phyloP scores from a whole-genome alignment of 2,113 vertebrate genomes.

The Carettochelys insculpta region DNA sequence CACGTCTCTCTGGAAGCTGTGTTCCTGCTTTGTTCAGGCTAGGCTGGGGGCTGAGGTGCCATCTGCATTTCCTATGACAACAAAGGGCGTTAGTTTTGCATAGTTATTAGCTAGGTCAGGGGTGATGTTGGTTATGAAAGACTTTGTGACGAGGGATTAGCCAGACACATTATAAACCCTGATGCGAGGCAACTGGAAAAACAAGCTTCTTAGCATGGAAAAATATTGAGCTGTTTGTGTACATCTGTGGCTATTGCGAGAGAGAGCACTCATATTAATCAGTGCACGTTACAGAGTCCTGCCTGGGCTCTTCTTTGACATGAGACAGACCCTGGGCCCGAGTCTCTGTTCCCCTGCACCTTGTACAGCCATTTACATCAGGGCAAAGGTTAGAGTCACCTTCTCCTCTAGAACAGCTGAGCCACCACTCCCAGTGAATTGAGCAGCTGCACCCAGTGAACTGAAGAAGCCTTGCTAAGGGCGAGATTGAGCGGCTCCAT shows the following conservation, averaged over 20 bases:
- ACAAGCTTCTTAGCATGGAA: constrained; percentile 70
- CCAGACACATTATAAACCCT: constrained; percentile 56
- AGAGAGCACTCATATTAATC: constrained; percentile 59
- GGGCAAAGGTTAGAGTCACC: not conserved
- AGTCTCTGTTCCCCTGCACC: not conserved
- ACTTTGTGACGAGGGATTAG: constrained; percentile 67
- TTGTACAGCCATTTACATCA: not conserved
- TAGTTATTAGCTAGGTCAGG: constrained; percentile 65
- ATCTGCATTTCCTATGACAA: not conserved
- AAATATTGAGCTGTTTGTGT: constrained; percentile 73
- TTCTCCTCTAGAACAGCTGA: not conserved
- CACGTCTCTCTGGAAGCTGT: not conserved
- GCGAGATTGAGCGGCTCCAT: not conserved
- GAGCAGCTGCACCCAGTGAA: not conserved
- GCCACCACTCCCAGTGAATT: not conserved
- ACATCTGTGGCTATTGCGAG: constrained; percentile 54
- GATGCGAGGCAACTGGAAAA: constrained; percentile 68
- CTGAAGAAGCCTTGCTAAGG: not conserved
- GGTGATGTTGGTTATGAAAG: constrained; percentile 74
- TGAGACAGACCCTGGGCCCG: not conserved
- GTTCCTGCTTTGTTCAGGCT: not conserved
- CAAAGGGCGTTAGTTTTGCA: constrained; percentile 19
- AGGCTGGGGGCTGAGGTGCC: not conserved
- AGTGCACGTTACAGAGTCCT: constrained; percentile 51
- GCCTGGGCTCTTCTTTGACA: not conserved